Evolutionary conservation across 2,113 vertebrate genomes (phyloP).

Genomic region (Pterocles gutturalis): DNA sequence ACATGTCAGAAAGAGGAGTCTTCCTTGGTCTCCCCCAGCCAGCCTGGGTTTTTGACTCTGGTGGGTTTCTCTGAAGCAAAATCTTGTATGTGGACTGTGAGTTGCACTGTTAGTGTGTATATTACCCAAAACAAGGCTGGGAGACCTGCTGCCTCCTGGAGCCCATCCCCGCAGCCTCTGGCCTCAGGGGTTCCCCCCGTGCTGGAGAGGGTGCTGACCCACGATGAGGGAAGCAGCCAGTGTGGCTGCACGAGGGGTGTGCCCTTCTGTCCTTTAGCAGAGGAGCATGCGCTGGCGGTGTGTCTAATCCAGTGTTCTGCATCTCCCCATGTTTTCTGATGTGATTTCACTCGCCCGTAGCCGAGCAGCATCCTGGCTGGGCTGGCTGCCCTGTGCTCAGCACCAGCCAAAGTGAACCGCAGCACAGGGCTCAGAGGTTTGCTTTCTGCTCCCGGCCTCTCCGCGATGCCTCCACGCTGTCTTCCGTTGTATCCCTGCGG

Average conservation of each 20-base stretch:
- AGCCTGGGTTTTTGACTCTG: not conserved
- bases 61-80: not conserved
- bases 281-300: rapidly evolving
- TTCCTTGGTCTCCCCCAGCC: not conserved
- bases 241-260: not conserved
- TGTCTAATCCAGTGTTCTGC: not conserved
- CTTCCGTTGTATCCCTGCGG: rapidly evolving
- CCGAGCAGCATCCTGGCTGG: not conserved
- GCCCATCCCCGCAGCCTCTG: not conserved
- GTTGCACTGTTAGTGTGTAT: rapidly evolving
- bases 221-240: rapidly evolving
- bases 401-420: rapidly evolving
- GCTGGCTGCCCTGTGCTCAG: not conserved
- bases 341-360: not conserved
- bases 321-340: rapidly evolving
- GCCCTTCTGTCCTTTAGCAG: not conserved
- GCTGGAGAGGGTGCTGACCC: rapidly evolving
- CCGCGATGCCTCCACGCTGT: rapidly evolving
- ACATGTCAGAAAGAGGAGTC: not conserved
- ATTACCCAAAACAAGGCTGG: not conserved
- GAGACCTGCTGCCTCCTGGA: rapidly evolving
- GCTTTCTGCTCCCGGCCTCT: not conserved
- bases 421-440: not conserved
- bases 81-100: not conserved
- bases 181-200: rapidly evolving